Evolutionary conservation across 92 coral and sea anemone genomes (phyloP), one percentile per base, ranked within the genome.

Genomic region (Plumapathes pennacea): DNA sequence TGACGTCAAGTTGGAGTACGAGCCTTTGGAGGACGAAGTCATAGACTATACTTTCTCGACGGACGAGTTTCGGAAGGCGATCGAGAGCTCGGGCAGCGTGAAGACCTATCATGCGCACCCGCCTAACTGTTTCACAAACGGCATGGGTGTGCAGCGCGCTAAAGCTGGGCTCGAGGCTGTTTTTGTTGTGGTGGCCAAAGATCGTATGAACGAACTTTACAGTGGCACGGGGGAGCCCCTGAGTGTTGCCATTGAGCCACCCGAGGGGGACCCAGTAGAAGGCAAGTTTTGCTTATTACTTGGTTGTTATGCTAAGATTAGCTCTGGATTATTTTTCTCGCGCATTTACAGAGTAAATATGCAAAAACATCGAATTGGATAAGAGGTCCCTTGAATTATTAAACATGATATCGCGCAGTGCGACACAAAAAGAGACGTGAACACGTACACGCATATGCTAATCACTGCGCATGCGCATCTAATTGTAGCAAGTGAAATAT

Each of bases 131-230:
- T 91, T 77, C 33, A 92, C 97, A 4, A 86, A 91, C 0, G 97
- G 97, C 42, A 79, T 80, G 5, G 97, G 97, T 18, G 60, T 91
- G 25, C 97, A 83, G 24, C 78, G 91, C 46, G 92, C 97, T 6
- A 91, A 91, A 63, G 80, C 89, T 0, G 97, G 88, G 11, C 62
- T 91, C 28, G 97, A 91, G 49, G 91, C 97, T n/a, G 95, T 91
- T 64, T 91, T 91, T 41, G 67, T 83, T 55, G 86, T 91, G 22
- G 88, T 91, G 5, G 80, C 96, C 5, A 89, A 88, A 33, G 97
- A 91, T 43, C 74, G 97, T 28, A 84, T 75, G 79, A 88, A 88
- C 15, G 95, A 91, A 70, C 59, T 86, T 21, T 88, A 65, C 57
- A 81, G 92, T 27, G 88, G 95, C 23, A 87, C 85, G 21, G 96